Evolutionary conservation across 2,797 vertebrate genomes (phyloP).

Genomic region (Pyrocephalus nanus): DNA sequence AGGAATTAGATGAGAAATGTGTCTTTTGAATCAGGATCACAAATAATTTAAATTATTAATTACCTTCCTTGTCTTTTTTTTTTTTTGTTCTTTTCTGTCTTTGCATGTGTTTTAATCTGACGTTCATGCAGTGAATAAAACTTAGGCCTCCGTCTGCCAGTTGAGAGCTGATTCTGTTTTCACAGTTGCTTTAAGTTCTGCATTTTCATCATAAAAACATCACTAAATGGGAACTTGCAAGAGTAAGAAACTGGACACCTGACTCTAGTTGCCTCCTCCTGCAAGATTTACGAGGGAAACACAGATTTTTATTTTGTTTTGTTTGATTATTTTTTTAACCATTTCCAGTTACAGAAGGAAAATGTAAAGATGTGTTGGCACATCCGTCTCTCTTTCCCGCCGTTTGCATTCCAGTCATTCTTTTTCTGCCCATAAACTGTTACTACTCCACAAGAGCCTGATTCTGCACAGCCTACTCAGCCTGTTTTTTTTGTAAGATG

Average conservation of each 20-base stretch:
- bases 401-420: constrained; percentile 56
- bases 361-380: constrained; percentile 53
- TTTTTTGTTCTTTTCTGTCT: background rate
- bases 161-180: constrained; percentile 6
- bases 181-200: constrained; percentile 60
- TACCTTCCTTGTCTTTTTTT: background rate
- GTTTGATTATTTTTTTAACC: background rate
- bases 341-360: constrained; percentile 40
- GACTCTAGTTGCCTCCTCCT: background rate
- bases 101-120: constrained; percentile 24
- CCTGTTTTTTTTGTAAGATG: background rate
- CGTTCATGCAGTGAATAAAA: background rate
- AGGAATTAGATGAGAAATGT: background rate
- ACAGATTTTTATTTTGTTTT: background rate
- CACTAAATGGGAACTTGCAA: background rate
- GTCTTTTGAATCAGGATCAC: background rate
- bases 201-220: constrained; percentile 44
- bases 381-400: background rate
- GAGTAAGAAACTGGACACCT: background rate
- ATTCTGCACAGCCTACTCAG: constrained; percentile 17
- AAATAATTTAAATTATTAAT: constrained; percentile 46
- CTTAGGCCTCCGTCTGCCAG: background rate
- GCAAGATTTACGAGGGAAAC: background rate
- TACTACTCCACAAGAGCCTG: background rate
- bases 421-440: constrained; percentile 62